Conservation (phyloP, 2,888 invertebrate species). For the Galeruca laticollis region DNA sequence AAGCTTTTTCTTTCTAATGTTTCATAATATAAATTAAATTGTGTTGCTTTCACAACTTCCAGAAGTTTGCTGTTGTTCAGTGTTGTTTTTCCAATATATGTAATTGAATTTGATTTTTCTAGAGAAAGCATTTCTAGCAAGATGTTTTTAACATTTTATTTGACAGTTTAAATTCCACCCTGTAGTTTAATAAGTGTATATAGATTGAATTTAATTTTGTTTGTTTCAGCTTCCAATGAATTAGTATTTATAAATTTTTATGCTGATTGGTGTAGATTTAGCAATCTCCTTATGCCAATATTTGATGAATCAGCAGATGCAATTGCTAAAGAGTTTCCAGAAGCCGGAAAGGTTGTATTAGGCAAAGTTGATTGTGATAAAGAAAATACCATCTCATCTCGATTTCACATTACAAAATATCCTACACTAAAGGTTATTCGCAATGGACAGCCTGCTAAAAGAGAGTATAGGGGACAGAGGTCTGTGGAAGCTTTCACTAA, state of each 20-base stretch:
- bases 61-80: too few relatives aligned
- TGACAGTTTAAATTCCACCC: background rate
- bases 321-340: slow-evolving; percentile 82
- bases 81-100: too few relatives aligned
- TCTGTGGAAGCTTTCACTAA: slow-evolving; percentile 91
- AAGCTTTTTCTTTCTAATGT: too few relatives aligned
- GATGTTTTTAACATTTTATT: background rate
- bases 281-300: slow-evolving; percentile 95
- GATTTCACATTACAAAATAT: slow-evolving; percentile 98
- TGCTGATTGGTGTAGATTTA: slow-evolving; percentile 99
- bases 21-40: too few relatives aligned
- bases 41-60: too few relatives aligned
- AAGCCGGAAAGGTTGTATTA: slow-evolving; percentile 88
- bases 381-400: slow-evolving; percentile 86
- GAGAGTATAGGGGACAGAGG: slow-evolving; percentile 90
- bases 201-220: slow-evolving; percentile 19
- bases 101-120: too few relatives aligned
- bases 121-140: too few relatives aligned
- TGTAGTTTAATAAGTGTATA: too few relatives aligned
- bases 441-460: slow-evolving; percentile 90
- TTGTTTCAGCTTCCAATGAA: slow-evolving; percentile 90
- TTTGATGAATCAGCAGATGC: slow-evolving; percentile 96
- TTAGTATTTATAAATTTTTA: slow-evolving; percentile 99
- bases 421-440: slow-evolving; percentile 96
- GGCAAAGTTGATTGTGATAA: slow-evolving; percentile 98